Percentiles rank a stretch among this genome's conserved stretches.
Conservation (phyloP, 2,888 invertebrate genomes). For the Merodon equestris region DNA sequence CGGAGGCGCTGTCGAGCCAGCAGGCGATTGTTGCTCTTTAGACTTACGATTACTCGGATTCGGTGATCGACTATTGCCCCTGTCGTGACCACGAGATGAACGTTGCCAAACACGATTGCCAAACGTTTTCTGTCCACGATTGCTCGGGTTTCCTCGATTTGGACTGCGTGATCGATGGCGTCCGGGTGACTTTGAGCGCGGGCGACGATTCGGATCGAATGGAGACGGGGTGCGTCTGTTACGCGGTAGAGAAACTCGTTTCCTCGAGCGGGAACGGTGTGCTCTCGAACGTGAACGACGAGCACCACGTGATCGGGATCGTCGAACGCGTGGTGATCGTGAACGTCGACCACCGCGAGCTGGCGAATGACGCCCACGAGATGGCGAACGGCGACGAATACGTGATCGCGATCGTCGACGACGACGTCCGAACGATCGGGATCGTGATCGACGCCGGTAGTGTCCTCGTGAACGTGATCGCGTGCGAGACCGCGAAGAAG, state of each 20-base stretch:
- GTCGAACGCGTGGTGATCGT: conserved; percentile 69
- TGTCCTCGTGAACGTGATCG: conserved; percentile 35
- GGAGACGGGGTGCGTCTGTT: conserved; percentile 78
- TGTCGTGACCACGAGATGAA: conserved; percentile 2
- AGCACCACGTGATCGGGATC: conserved; percentile 18
- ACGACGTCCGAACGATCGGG: conserved; percentile 68
- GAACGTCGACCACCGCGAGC: conserved; percentile 53
- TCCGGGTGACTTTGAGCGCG: conserved; percentile 72
- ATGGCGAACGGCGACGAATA: conserved; percentile 43
- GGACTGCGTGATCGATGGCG: conserved; percentile 78
- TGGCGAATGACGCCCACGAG: conserved; percentile 49
- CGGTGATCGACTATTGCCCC: conserved; percentile 20
- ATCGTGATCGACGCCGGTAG: conserved; percentile 57
- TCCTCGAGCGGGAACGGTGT: conserved; percentile 80
- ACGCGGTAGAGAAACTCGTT: conserved; percentile 75
- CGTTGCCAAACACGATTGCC: conserved; percentile 73
- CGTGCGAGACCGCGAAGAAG: conserved; percentile 64
- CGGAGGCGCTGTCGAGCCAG: conserved; percentile 2
- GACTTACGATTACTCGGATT: conserved; percentile 1
- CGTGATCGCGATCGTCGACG: conserved; percentile 70
- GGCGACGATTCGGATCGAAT: conserved; percentile 81
- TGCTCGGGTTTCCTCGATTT: conserved; percentile 34
- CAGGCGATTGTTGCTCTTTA: not conserved
- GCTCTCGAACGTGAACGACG: conserved; percentile 73
- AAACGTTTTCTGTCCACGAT: conserved; percentile 52